A percentile compares a stretch with the other conserved stretches of the same genome.
phyloP scores from a whole-genome alignment of 2,113 vertebrate genomes.

The Sialia sialis region DNA sequence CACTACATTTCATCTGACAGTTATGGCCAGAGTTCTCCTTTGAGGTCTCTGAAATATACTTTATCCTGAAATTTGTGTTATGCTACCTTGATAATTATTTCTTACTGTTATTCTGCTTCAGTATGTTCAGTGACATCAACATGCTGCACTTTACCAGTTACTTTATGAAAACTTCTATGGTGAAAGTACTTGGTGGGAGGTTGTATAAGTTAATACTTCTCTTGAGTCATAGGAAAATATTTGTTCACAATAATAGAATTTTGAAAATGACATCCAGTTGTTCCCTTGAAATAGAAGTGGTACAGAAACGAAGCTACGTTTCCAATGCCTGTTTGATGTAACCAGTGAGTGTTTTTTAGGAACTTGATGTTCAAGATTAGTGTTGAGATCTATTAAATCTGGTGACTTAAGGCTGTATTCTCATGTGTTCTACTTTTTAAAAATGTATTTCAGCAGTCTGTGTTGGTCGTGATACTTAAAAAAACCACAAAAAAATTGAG shows the following conservation, averaged over 20 bases:
- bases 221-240: not conserved
- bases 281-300: not conserved
- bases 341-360: not conserved
- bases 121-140: not conserved
- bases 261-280: not conserved
- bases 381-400: not conserved
- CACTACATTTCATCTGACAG: not conserved
- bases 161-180: not conserved
- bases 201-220: not conserved
- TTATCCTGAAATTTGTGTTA: not conserved
- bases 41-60: not conserved
- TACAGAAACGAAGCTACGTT: not conserved
- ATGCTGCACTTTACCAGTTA: not conserved
- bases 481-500: not conserved
- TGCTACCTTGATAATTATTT: not conserved
- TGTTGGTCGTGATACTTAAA: not conserved
- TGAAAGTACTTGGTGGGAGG: not conserved
- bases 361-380: not conserved
- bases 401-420: not conserved
- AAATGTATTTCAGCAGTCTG: not conserved
- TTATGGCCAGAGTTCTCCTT: not conserved
- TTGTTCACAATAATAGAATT: not conserved
- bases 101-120: not conserved
- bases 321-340: not conserved
- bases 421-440: not conserved